Evolutionary conservation across 2,888 invertebrate genomes (phyloP).

Genomic region (Melanostoma scalare): DNA sequence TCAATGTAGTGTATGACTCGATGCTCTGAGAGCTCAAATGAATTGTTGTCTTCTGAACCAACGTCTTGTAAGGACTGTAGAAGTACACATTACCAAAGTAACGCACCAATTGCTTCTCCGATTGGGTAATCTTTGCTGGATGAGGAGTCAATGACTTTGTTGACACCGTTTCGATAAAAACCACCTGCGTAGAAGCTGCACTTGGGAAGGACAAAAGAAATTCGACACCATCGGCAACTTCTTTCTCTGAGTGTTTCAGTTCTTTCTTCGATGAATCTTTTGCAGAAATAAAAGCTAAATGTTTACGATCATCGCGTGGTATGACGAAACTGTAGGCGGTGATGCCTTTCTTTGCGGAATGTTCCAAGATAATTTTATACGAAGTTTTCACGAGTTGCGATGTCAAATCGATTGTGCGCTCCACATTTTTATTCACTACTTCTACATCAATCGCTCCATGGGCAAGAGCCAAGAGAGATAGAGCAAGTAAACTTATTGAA

Average conservation of each 20-base stretch:
- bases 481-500: constrained; percentile 33
- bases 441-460: constrained; percentile 83
- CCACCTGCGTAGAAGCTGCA: constrained; percentile 76
- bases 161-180: constrained; percentile 87
- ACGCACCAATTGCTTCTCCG: constrained; percentile 95
- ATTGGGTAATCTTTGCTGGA: constrained; percentile 94
- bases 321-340: constrained; percentile 88
- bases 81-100: constrained; percentile 93
- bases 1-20: constrained; percentile 91
- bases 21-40: constrained; percentile 89
- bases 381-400: constrained; percentile 94
- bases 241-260: constrained; percentile 83
- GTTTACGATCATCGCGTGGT: constrained; percentile 83
- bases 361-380: constrained; percentile 91
- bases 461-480: constrained; percentile 36
- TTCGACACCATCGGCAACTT: constrained; percentile 84
- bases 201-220: constrained; percentile 84
- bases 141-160: constrained; percentile 91
- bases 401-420: constrained; percentile 92
- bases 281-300: constrained; percentile 89
- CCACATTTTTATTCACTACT: constrained; percentile 89
- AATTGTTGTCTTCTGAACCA: constrained; percentile 91
- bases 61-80: constrained; percentile 91
- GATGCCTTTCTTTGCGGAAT: constrained; percentile 88
- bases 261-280: constrained; percentile 86